Evolutionary conservation across 2,797 vertebrate genomes (phyloP), one percentile per base, ranked within the genome.

Genomic region (Notolabrus celidotus): DNA sequence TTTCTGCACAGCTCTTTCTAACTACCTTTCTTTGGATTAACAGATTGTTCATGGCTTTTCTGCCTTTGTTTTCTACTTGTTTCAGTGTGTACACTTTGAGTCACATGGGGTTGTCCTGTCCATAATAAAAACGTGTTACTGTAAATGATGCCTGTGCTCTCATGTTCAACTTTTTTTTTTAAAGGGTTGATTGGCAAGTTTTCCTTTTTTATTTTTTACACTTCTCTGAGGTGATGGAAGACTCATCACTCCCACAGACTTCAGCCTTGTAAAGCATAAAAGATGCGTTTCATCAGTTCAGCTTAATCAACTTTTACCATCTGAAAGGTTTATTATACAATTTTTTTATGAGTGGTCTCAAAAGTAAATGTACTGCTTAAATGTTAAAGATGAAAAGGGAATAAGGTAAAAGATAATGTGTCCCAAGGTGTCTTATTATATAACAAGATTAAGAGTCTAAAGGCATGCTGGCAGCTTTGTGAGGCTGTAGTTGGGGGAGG

Each of bases 71-170:
- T 83, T 71, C 34, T 68, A 4, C 65, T 23, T 64, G 60, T 77
- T 71, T 71, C 31, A 66, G 0, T 72, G 65, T 83, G 66, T 83
- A 74, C 71, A 78, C 42, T 70, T 54, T 61, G 33, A 84, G 54
- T 79, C 47, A 73, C 19, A 45, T 69, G 50, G 38, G 62, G 11
- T 63, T 66, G 56, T 71, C 56, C 61, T 47, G 46, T 47, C 23
- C 23, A 58, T 63, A 79, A 82, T 88, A 81, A 88, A 84, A 76
- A 2, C 15, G 41, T 72, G 25, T 72, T 46, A 56, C 57, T 43
- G 20, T 70, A 56, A 78, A 53, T 12, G 10, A 34, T 0, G 25
- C 45, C 33, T n/a, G 36, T 41, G 12, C 41, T 78, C 38, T 67
- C 33, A 7, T 75, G 20, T 74, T 49, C 41, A 43, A 67, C 23